Base-by-base conservation (phyloP, 2,888 invertebrate genomes). In the Dexiosoma caninum region DNA sequence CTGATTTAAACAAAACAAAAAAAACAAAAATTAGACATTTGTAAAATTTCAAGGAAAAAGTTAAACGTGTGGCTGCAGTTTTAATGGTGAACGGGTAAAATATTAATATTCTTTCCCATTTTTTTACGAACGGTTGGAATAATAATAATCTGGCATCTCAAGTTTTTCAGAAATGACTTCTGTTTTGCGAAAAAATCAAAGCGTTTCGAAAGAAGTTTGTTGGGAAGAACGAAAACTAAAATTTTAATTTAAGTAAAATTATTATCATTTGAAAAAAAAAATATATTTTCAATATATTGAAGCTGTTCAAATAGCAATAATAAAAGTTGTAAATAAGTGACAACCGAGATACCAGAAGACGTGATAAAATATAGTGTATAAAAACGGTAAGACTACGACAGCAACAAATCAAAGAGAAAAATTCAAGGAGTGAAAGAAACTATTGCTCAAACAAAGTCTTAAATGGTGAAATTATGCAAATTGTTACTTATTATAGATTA, bases 121-220 rank as follows among this genome's bases (percentile, higher is more conserved):
- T n/a, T n/a, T n/a, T n/a, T n/a, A n/a, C n/a, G n/a, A n/a, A 27
- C 27, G 6, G 6, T 27, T 27, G 27, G 6, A 27, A 27, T 27
- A 27, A 27, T 23, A 14, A 42, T 23, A 4, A 14, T 79, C 74
- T 79, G 79, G 79, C 44, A 70, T 8, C 74, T 6, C 32, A 3
- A 16, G 0, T 27, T 49, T 59, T 71, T 35, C 19, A 57, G 69
- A 57, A 79, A 69, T 74, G 67, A 74, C 76, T 80, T 51, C 75
- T 79, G 75, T 76, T 76, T 76, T 76, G 72, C 72, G 51, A 74
- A 77, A 81, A 78, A 76, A 80, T 77, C 72, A 81, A 81, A 81
- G 81, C 81, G 72, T 77, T 77, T 69, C 53, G 64, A 75, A 64
- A 70, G 64, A 77, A 77, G 49, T 74, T 72, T 67, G 64, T 51